Conservation (phyloP, 2,888 invertebrate species). For the Synergus japonicus region DNA sequence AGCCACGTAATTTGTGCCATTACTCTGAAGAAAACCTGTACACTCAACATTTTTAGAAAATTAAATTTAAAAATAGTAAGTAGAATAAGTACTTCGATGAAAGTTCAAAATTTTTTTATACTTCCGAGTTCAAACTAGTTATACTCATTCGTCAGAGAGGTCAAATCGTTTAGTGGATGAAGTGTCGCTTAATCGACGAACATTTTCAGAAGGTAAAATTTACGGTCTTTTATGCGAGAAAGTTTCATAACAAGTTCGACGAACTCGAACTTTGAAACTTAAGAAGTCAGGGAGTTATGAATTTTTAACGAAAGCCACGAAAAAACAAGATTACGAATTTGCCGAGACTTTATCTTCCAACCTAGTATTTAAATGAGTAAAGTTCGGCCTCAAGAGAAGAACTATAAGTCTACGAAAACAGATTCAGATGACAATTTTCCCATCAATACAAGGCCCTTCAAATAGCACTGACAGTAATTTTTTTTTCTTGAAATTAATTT, state of each 20-base stretch:
- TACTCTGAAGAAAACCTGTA: neutral
- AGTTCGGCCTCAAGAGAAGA: neutral
- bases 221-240: slow-evolving; percentile 11
- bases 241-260: slow-evolving; percentile 20
- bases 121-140: too few species aligned
- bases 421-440: neutral
- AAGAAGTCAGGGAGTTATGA: slow-evolving; percentile 33
- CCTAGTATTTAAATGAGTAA: slow-evolving; percentile 20
- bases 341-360: slow-evolving; percentile 10
- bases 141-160: neutral
- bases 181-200: neutral
- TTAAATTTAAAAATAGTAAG: neutral
- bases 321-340: slow-evolving; percentile 37
- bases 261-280: slow-evolving; percentile 11
- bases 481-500: neutral
- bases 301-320: slow-evolving; percentile 31
- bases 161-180: neutral
- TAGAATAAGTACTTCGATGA: neutral
- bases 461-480: neutral
- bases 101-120: neutral
- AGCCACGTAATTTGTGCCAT: slow-evolving; percentile 6
- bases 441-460: neutral
- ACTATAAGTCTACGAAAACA: neutral
- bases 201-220: slow-evolving; percentile 1
- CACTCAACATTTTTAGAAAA: neutral